These are phyloP conservation scores for Muraenolepis orangiensis DNA, from an alignment of 2,797 vertebrate species.

Conservation along the genomic window DNA sequence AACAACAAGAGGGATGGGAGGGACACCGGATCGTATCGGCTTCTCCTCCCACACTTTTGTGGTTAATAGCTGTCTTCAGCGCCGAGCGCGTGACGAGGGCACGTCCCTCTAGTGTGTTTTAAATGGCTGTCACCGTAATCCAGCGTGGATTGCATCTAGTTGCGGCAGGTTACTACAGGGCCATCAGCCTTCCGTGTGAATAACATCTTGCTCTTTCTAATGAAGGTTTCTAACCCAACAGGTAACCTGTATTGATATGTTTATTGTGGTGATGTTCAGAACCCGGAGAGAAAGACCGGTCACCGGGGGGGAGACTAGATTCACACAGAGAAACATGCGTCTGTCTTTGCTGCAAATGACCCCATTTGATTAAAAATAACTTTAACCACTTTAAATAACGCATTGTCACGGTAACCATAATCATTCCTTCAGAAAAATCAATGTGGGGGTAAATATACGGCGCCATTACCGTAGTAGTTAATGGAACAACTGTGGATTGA, in stretches of 20 bases:
- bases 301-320: background rate
- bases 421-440: constrained; percentile 45
- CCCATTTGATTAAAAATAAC: constrained; percentile 9
- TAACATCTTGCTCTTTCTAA: background rate
- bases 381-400: constrained; percentile 31
- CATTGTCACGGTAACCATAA: constrained; percentile 31
- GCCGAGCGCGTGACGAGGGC: no score
- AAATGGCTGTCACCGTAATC: background rate
- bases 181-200: background rate
- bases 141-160: background rate
- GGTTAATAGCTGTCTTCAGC: background rate
- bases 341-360: background rate
- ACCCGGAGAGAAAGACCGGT: background rate
- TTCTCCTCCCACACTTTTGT: background rate
- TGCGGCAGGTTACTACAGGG: background rate
- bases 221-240: background rate
- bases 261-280: background rate
- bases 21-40: background rate
- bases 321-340: background rate
- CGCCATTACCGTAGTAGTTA: constrained; percentile 63
- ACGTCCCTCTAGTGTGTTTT: background rate
- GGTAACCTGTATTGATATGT: background rate
- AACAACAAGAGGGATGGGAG: background rate
- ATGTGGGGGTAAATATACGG: constrained; percentile 43
- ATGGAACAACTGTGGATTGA: constrained; percentile 51